Conservation (phyloP, 1,140 invertebrate species). For the Platyscapa corneri region DNA sequence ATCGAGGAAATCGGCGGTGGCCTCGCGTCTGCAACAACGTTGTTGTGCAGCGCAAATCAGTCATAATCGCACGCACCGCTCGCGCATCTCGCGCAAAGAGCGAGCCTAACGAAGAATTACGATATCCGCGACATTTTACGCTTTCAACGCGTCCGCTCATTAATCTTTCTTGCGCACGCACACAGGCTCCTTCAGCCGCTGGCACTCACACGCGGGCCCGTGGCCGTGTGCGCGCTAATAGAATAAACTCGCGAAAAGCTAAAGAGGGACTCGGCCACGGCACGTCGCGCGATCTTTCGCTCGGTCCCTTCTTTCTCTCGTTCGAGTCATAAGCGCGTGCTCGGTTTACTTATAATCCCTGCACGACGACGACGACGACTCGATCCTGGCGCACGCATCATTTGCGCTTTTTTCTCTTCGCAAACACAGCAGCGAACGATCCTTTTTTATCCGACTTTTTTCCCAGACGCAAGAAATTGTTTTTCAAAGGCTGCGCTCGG, state of each 20-base stretch:
- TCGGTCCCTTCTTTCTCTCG: not conserved
- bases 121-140: conserved; percentile 33
- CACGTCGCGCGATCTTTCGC: not conserved
- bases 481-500: too few species aligned
- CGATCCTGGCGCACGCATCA: too few species aligned
- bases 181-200: not conserved
- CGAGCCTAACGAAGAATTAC: conserved; percentile 25
- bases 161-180: conserved; percentile 19
- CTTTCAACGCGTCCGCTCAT: conserved; percentile 32
- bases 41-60: conserved; percentile 7
- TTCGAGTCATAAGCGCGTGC: not conserved
- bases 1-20: not conserved
- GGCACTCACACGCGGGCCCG: not conserved
- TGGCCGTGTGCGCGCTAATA: not conserved
- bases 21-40: not conserved
- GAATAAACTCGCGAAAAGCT: conserved; percentile 5
- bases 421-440: too few species aligned
- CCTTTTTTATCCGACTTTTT: not conserved
- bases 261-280: not conserved
- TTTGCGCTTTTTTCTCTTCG: not conserved
- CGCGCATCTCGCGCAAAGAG: not conserved
- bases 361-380: too few species aligned
- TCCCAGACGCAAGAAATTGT: not conserved
- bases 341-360: not conserved
- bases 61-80: not conserved